Base-by-base conservation (phyloP, 2,888 invertebrate species). In the Drosophila leonis region DNA sequence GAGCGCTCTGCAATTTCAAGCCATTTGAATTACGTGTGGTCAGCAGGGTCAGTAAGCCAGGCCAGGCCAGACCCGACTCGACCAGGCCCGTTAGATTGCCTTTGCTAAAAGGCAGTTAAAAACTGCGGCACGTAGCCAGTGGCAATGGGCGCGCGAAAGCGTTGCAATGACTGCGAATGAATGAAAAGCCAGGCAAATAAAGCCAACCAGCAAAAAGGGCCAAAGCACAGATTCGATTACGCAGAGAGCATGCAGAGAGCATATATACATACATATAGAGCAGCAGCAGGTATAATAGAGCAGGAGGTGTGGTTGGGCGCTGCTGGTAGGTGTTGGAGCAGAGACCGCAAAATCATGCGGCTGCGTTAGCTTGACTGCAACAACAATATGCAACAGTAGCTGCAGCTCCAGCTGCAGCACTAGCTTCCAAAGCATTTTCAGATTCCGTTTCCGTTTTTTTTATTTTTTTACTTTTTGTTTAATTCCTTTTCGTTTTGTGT, bases 141-240 rank as follows among this genome's bases (percentile, higher is more conserved):
- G 69, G 83, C 76, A 81, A 83, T 82, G 83, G 72, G 42, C 66
- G 76, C 86, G 83, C 86, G 83, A 86, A 82, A 84, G 84, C 83
- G 80, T 84, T 69, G 62, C 74, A 59, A 49, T 75, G 71, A 73
- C 83, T 78, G 69, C 70, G 72, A 77, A 83, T 82, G 72, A 77
- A 83, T 82, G 79, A 81, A 83, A 83, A 78, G 72, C 80, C 73
- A 72, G 67, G 72, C 80, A 75, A 75, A 84, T 81, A 79, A 79
- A 77, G 65, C 67, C 65, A 67, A 63, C 67, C 65, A 65, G 33
- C 24, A 52, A 59, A 72, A 68, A 62, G 54, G 65, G 65, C 65
- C 55, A 57, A 65, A 65, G 76, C 77, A 76, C 56, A 76, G 77
- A 76, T 76, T 77, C 76, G 76, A 77, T 77, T 77, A 77, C 76